phyloP scores from a whole-genome alignment of 2,113 vertebrate species.

The Telmatochromis sp. region DNA sequence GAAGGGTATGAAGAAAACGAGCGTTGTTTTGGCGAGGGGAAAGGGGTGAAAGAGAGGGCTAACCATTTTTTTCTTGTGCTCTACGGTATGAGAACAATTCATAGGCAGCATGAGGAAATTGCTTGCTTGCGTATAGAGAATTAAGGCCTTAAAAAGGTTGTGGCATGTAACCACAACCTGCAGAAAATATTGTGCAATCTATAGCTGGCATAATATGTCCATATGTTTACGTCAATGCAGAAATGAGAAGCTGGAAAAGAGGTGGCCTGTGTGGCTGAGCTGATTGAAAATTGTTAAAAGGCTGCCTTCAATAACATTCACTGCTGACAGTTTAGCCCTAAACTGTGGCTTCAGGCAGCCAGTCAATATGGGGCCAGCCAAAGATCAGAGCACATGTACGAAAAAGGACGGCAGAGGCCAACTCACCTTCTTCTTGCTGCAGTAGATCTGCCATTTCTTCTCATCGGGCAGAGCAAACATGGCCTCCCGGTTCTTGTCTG shows the following conservation, averaged over 20 bases:
- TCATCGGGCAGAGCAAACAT: conserved; percentile 95
- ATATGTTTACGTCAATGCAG: neutral
- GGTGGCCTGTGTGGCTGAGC: neutral
- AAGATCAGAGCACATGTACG: neutral
- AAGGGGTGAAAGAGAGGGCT: conserved; percentile 33
- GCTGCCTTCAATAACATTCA: conserved; percentile 2
- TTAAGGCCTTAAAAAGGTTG: neutral
- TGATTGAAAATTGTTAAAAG: neutral
- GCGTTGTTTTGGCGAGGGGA: conserved; percentile 22
- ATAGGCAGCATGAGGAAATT: conserved; percentile 6
- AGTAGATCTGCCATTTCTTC: conserved; percentile 99
- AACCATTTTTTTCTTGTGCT: conserved; percentile 16
- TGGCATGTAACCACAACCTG: neutral
- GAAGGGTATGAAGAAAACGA: neutral
- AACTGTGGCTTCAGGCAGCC: conserved; percentile 16
- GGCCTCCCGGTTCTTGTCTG: conserved; percentile 94
- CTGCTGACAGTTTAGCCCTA: conserved; percentile 1
- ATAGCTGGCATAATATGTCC: neutral
- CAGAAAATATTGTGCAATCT: neutral
- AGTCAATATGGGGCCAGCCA: conserved; percentile 28
- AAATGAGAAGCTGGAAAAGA: conserved; percentile 9
- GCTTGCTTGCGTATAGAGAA: neutral
- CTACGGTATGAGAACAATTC: conserved; percentile 39
- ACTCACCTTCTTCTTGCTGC: conserved; percentile 97
- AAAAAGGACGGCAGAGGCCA: neutral